phyloP scores from a whole-genome alignment of 2,113 vertebrate species.

The Rhinopithecus roxellana region DNA sequence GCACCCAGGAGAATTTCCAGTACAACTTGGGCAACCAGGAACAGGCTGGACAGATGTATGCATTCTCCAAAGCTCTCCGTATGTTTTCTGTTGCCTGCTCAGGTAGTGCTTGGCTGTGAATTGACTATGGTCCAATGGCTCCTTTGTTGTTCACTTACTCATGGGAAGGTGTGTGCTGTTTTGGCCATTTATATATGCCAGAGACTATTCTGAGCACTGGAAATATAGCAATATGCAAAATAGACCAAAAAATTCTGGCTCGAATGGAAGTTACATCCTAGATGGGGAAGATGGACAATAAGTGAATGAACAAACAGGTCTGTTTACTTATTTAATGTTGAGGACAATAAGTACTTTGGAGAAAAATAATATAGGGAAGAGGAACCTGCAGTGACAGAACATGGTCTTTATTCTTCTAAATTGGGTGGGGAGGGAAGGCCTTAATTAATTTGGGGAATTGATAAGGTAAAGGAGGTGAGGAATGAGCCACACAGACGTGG shows the following conservation, averaged over 20 bases:
- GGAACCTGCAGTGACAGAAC: neutral
- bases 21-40: neutral
- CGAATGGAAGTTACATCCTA: neutral
- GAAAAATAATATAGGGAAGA: neutral
- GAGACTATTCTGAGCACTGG: neutral
- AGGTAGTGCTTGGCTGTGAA: neutral
- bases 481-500: neutral
- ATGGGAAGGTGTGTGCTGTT: neutral
- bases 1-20: neutral
- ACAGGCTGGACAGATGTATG: neutral
- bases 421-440: neutral
- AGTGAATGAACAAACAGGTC: neutral
- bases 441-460: neutral
- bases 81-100: neutral
- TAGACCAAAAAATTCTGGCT: neutral
- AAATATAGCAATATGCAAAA: constrained; percentile 16
- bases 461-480: neutral
- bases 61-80: neutral
- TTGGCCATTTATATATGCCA: neutral
- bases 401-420: neutral
- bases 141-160: neutral
- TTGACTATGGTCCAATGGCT: neutral
- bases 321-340: constrained; percentile 25
- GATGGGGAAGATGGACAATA: neutral
- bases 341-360: neutral